Percentiles rank a stretch among this genome's conserved stretches.
phyloP scores from a whole-genome alignment of 2,797 vertebrate genomes.

The Parauchenoglanis ngamensis region DNA sequence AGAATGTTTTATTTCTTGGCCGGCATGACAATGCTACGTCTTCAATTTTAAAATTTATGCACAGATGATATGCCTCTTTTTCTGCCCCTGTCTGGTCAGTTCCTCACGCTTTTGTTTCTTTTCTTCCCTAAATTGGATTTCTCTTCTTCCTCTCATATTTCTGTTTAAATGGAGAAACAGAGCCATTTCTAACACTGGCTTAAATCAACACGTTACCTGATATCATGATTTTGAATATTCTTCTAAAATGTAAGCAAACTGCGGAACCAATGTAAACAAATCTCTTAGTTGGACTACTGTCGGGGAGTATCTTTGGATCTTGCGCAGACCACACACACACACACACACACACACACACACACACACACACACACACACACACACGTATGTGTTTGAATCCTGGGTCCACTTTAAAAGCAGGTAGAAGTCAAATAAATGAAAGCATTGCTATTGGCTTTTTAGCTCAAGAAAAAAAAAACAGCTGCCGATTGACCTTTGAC shows the following conservation, averaged over 20 bases:
- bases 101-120: background rate
- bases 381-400: background rate
- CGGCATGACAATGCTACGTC: background rate
- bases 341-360: slow-evolving; percentile 9
- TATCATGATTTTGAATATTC: background rate
- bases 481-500: slow-evolving; percentile 16
- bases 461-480: background rate
- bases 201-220: background rate
- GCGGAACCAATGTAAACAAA: slow-evolving; percentile 11
- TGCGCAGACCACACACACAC: slow-evolving; percentile 23
- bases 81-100: background rate
- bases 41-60: background rate
- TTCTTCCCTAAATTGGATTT: background rate
- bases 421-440: background rate
- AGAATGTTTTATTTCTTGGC: background rate
- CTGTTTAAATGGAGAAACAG: slow-evolving; percentile 14
- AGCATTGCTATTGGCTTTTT: background rate
- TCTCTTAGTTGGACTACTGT: slow-evolving; percentile 14
- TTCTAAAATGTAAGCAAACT: slow-evolving; percentile 5
- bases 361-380: background rate
- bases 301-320: background rate
- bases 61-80: background rate
- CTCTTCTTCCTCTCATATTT: background rate
- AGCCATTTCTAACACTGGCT: background rate
- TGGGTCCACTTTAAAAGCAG: background rate